Evolutionary conservation across 2,113 vertebrate species (phyloP), one percentile per base, ranked within the genome.

Genomic region (Callionymus lyra): DNA sequence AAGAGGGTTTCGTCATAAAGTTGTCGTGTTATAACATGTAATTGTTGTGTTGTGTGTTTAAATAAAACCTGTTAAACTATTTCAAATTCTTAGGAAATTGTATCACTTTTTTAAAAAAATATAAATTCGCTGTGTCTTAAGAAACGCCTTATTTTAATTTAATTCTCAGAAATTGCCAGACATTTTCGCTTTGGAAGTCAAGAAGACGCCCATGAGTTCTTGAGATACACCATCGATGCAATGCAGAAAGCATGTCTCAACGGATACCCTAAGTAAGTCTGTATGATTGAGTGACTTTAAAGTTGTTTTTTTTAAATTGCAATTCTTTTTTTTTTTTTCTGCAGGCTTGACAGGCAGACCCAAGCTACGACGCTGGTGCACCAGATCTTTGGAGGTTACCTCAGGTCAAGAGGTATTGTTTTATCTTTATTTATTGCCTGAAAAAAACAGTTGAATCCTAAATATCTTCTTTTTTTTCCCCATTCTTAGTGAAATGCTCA

Each of bases 181-280:
- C 91, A 96, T 52, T 89, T 99, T 78, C 90, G 80, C 40, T 95
- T 98, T 0, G 93, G 95, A 18, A 92, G 80, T 50, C 95, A 99
- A 56, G 94, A 99, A 70, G 95, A 99, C 0, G 94, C 95, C 0
- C 95, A 98, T 0, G 95, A 99, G 45, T 99, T 99, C 64, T 67
- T 99, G 60, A 88, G 94, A 9, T 97, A 93, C 62, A 92, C 90
- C 53, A 86, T 98, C 0, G 93, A 98, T 1, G 95, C 94, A 70
- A 97, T 99, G 93, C 95, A 99, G 82, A 91, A 87, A 76, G 91
- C 95, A 68, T 99, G 93, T 66, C 76, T 98, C 14, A 91, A 83
- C 0, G 89, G 87, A 56, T 92, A 82, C 36, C 87, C 91, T 14
- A 93, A 87, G 94, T 98, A 85, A n/a, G 86, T 42, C 33, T 41